Conservation (phyloP, 2,888 invertebrate genomes). For the Leucania comma region DNA sequence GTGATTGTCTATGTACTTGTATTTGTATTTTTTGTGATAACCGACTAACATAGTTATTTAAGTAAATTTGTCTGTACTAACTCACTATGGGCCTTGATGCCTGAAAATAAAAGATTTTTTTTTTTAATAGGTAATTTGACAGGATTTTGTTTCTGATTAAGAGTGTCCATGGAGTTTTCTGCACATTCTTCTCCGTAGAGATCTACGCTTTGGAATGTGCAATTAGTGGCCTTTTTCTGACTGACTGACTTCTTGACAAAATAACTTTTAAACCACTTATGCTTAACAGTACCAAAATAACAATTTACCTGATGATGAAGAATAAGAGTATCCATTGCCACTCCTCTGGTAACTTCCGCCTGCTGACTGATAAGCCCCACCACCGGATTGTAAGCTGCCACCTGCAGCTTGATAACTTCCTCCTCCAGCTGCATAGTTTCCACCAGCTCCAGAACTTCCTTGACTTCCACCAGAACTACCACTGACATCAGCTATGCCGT, state of each 20-base stretch:
- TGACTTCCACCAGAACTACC: slow-evolving; percentile 65
- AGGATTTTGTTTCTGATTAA: neutral
- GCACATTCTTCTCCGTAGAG: too few species aligned
- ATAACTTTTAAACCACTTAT: neutral
- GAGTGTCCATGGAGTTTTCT: too few species aligned
- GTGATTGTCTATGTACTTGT: too few species aligned
- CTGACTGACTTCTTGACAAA: neutral
- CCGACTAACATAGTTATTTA: too few species aligned
- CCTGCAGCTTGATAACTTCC: slow-evolving; percentile 61
- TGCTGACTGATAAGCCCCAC: slow-evolving; percentile 40
- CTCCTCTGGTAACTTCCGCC: slow-evolving; percentile 61
- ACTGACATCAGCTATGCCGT: slow-evolving; percentile 83
- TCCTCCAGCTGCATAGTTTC: slow-evolving; percentile 64
- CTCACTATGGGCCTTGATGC: too few species aligned
- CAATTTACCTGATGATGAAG: slow-evolving; percentile 80
- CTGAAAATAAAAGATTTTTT: too few species aligned
- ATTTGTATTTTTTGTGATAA: too few species aligned
- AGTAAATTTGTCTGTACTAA: too few species aligned
- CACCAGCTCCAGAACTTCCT: slow-evolving; percentile 50
- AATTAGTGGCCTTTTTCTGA: too few species aligned
- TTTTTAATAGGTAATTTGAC: neutral
- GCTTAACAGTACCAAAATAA: neutral
- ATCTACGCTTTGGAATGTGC: too few species aligned
- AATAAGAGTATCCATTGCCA: slow-evolving; percentile 80
- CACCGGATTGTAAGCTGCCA: slow-evolving; percentile 62